Evolutionary conservation across 2,113 vertebrate genomes (phyloP).

Genomic region (Colossoma macropomum): DNA sequence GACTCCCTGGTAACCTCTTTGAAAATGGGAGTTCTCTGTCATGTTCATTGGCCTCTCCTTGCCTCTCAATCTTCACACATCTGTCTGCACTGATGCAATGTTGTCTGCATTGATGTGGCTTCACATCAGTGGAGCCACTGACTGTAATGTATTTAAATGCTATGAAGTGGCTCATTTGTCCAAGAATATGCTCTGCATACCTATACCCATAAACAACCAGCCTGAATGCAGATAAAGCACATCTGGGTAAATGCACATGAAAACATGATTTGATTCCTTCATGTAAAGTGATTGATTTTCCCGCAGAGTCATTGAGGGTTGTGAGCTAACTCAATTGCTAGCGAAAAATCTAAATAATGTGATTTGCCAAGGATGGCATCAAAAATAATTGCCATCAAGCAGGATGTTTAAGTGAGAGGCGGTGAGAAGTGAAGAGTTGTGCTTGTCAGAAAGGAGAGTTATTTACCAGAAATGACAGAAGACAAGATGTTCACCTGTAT

Average conservation of each 20-base stretch:
- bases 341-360: slow-evolving; percentile 68
- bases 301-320: slow-evolving; percentile 38
- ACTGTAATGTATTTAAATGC: slow-evolving; percentile 61
- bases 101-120: slow-evolving; percentile 53
- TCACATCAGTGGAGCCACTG: slow-evolving; percentile 44
- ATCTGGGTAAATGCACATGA: slow-evolving; percentile 40
- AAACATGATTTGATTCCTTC: slow-evolving; percentile 55
- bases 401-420: slow-evolving; percentile 69
- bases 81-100: no score
- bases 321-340: slow-evolving; percentile 55
- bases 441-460: slow-evolving; percentile 70
- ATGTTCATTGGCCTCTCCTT: slow-evolving; percentile 41
- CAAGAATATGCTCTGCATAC: slow-evolving; percentile 51
- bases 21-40: slow-evolving; percentile 38
- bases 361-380: slow-evolving; percentile 69
- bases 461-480: slow-evolving; percentile 74
- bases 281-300: slow-evolving; percentile 51
- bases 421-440: slow-evolving; percentile 69
- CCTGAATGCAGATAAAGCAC: slow-evolving; percentile 47
- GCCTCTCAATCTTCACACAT: slow-evolving; percentile 49
- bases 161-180: slow-evolving; percentile 58
- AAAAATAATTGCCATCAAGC: slow-evolving; percentile 75
- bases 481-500: slow-evolving; percentile 71
- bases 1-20: slow-evolving; percentile 41
- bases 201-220: slow-evolving; percentile 35